Percentiles rank a stretch among this genome's conserved stretches.
These are phyloP conservation scores for Acanthococcus lagerstroemiae DNA, from an alignment of 2,888 invertebrate genomes.

Conservation along the genomic window DNA sequence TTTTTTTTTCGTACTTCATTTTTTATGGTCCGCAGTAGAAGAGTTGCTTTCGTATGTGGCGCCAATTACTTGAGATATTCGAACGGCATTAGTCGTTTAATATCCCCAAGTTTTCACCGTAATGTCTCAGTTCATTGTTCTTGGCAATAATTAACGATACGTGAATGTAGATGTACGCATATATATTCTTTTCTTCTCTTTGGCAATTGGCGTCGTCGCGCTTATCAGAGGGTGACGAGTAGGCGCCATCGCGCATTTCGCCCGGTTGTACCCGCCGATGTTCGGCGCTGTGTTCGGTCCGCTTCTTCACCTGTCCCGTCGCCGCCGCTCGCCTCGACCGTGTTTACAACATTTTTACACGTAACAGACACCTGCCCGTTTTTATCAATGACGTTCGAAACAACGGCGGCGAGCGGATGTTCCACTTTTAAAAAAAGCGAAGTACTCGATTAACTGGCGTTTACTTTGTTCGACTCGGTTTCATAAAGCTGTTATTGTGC, in stretches of 20 bases:
- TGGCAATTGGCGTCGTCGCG: slow-evolving; percentile 15
- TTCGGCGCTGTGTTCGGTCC: not conserved
- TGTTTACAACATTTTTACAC: slow-evolving; percentile 8
- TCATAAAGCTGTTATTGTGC: not conserved
- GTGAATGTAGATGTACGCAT: too few relatives aligned
- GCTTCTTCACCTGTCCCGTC: slow-evolving; percentile 8
- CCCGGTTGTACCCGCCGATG: not conserved
- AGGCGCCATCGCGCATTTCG: slow-evolving; percentile 1
- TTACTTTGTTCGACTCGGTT: not conserved
- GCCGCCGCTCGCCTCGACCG: not conserved
- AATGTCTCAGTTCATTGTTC: slow-evolving; percentile 9
- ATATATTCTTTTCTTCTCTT: slow-evolving; percentile 3
- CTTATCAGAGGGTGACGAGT: slow-evolving; percentile 12
- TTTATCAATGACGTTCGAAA: slow-evolving; percentile 1
- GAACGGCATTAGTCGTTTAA: not conserved
- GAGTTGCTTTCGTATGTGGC: not conserved
- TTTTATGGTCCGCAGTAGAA: not conserved
- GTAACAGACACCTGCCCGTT: slow-evolving; percentile 4
- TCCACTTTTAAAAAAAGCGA: not conserved
- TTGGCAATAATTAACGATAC: slow-evolving; percentile 3
- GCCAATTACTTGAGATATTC: slow-evolving; percentile 6
- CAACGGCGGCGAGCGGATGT: not conserved
- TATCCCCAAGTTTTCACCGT: not conserved
- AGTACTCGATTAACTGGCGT: not conserved
- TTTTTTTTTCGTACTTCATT: not conserved